A percentile compares a stretch with the other conserved stretches of the same genome.
Evolutionary conservation across 2,797 vertebrate species (phyloP).

Genomic region (Odontamblyopus lacepedii): DNA sequence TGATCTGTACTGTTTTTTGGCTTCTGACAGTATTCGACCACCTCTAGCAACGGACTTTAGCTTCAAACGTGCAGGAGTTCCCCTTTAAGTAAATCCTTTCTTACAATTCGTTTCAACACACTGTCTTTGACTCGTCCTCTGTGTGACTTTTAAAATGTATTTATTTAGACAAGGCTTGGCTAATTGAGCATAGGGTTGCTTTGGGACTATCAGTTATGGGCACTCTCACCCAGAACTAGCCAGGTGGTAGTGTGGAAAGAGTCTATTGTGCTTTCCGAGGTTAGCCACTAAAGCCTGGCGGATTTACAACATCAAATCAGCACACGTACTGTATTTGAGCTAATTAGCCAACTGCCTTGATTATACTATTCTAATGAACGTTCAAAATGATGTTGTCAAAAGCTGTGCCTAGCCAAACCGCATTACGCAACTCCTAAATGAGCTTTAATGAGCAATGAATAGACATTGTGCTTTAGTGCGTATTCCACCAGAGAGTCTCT

Average conservation of each 20-base stretch:
- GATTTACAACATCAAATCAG: slow-evolving; percentile 13
- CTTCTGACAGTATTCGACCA: too few species aligned
- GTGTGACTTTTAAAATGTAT: background rate
- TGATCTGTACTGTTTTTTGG: too few species aligned
- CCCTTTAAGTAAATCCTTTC: too few species aligned
- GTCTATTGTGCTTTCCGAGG: slow-evolving; percentile 13
- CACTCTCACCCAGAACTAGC: background rate
- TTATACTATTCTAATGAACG: slow-evolving; percentile 46
- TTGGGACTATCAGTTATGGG: background rate
- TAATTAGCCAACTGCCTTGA: slow-evolving; percentile 53
- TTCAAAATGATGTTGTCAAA: slow-evolving; percentile 46
- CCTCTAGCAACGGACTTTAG: too few species aligned
- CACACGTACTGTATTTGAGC: slow-evolving; percentile 28
- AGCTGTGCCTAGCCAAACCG: slow-evolving; percentile 34
- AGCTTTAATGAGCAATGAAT: slow-evolving; percentile 51
- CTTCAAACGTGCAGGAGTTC: too few species aligned
- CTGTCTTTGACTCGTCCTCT: background rate
- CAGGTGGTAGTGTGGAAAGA: background rate
- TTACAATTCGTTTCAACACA: background rate
- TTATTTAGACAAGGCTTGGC: background rate
- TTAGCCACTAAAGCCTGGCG: slow-evolving; percentile 25
- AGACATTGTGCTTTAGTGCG: slow-evolving; percentile 31
- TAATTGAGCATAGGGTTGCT: background rate
- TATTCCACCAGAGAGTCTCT: slow-evolving; percentile 34
- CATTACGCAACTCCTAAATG: slow-evolving; percentile 40